Percentiles rank a stretch among this genome's conserved stretches.
Conservation (phyloP, 2,113 vertebrate species). For the Nematolebias whitei region DNA sequence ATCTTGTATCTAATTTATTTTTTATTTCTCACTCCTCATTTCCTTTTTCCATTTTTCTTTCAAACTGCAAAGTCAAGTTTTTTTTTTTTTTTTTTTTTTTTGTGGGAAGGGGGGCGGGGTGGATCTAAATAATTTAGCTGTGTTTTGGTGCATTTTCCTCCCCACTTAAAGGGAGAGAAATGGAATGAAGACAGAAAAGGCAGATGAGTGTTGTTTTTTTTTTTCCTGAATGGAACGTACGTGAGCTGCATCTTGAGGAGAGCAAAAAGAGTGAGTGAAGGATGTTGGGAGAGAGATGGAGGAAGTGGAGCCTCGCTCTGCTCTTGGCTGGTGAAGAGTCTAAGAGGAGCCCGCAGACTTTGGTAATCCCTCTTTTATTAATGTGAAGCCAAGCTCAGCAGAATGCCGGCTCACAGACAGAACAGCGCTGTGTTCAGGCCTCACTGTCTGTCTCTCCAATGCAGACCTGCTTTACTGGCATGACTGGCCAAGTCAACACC, state of each 20-base stretch:
- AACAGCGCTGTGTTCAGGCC: constrained; percentile 52
- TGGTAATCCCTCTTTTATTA: constrained; percentile 78
- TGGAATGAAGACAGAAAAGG: constrained; percentile 52
- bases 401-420: constrained; percentile 61
- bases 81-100: constrained; percentile 60
- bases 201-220: constrained; percentile 40
- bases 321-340: constrained; percentile 56
- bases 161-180: constrained; percentile 48
- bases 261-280: constrained; percentile 14
- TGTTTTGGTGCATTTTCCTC: constrained; percentile 73
- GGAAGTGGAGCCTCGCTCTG: constrained; percentile 35
- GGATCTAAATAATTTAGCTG: constrained; percentile 79
- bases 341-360: constrained; percentile 68
- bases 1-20: constrained; percentile 78
- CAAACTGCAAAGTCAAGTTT: constrained; percentile 77
- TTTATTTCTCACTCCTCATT: constrained; percentile 54
- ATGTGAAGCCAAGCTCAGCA: constrained; percentile 73
- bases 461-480: constrained; percentile 41
- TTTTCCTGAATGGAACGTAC: constrained; percentile 55
- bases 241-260: constrained; percentile 57
- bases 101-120: not conserved
- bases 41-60: constrained; percentile 51
- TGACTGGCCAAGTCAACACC: constrained; percentile 21
- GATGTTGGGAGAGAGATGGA: constrained; percentile 21
- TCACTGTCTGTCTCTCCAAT: constrained; percentile 27